phyloP scores from a whole-genome alignment of 2,113 vertebrate genomes.

The Brienomyrus longianalis region DNA sequence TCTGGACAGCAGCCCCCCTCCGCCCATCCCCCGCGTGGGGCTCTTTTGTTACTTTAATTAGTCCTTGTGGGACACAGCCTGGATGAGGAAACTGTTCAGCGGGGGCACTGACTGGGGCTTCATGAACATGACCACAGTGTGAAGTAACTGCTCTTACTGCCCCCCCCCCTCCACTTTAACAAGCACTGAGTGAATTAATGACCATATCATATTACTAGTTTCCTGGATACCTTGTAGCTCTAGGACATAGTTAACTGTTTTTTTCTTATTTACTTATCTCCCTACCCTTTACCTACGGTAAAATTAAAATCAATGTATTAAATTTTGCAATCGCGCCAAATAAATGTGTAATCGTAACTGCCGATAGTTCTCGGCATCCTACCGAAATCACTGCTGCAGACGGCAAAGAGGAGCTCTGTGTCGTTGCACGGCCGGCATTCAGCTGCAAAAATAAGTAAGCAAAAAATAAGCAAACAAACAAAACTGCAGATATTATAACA shows the following conservation, averaged over 20 bases:
- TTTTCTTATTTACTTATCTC: background rate
- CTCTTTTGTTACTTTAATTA: background rate
- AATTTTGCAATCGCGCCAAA: background rate
- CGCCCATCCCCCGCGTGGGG: conserved; percentile 22
- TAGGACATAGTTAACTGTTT: background rate
- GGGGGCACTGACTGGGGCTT: background rate
- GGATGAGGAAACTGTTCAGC: background rate
- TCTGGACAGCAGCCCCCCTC: conserved; percentile 19
- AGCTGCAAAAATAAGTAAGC: conserved; percentile 43
- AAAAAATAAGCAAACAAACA: background rate
- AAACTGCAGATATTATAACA: background rate
- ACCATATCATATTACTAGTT: background rate
- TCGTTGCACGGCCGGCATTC: conserved; percentile 66
- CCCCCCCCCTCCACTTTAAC: background rate
- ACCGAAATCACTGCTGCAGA: conserved; percentile 79
- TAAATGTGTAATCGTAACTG: background rate
- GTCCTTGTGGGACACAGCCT: background rate
- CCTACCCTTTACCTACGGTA: background rate
- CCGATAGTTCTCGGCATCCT: conserved; percentile 22
- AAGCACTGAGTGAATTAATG: background rate
- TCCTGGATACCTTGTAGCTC: background rate
- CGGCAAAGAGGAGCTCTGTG: conserved; percentile 65
- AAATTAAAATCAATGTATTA: background rate
- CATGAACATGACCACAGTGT: background rate
- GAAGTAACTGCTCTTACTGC: background rate